Evolutionary conservation across 2,113 vertebrate genomes (phyloP).

Genomic region (Megaceryle torquata): DNA sequence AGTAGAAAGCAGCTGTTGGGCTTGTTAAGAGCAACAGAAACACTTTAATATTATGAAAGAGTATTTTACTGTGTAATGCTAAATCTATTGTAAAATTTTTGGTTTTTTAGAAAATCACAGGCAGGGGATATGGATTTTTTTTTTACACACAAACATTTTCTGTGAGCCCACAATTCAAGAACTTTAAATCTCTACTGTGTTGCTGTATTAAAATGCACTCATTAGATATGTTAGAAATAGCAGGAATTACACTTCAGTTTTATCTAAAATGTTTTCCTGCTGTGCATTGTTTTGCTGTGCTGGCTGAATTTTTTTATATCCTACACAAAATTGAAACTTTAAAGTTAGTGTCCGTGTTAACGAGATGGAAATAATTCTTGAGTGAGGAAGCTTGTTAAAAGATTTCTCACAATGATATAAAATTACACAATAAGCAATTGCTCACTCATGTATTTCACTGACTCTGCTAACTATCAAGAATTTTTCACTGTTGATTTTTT

Average conservation of each 20-base stretch:
- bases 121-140: background rate
- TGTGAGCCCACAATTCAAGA: background rate
- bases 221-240: conserved; percentile 33
- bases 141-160: background rate
- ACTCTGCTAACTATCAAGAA: background rate
- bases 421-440: conserved; percentile 32
- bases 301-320: conserved; percentile 12
- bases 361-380: conserved; percentile 47
- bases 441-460: conserved; percentile 24
- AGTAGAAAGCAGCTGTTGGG: background rate
- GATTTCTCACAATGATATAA: conserved; percentile 31
- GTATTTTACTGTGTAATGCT: background rate
- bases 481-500: background rate
- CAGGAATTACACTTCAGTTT: conserved; percentile 47
- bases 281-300: conserved; percentile 35
- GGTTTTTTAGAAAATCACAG: background rate
- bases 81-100: background rate
- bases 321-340: conserved; percentile 27
- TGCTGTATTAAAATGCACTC: conserved; percentile 51
- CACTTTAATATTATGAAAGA: background rate
- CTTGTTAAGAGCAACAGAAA: background rate
- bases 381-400: conserved; percentile 31
- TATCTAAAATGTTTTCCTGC: conserved; percentile 48
- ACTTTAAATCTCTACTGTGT: background rate
- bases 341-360: conserved; percentile 37